These are phyloP conservation scores for Solenopsis invicta DNA, from an alignment of 1,140 invertebrate species.

Conservation along the genomic window DNA sequence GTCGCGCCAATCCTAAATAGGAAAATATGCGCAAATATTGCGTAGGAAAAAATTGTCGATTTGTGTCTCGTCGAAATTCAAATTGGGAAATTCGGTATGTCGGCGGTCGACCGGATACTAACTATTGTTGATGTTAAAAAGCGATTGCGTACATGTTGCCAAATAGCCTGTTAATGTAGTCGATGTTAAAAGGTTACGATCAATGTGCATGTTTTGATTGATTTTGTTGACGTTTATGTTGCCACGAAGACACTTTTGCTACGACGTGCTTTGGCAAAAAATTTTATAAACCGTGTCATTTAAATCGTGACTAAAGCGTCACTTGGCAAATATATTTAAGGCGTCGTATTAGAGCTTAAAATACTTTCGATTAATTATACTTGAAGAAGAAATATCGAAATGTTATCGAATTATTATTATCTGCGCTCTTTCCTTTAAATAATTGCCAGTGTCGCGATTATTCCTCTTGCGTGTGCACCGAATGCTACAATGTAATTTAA, in stretches of 20 bases:
- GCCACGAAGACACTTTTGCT: background rate
- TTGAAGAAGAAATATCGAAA: background rate
- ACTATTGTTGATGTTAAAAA: background rate
- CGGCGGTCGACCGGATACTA: background rate
- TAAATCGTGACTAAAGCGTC: background rate
- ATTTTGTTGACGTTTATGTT: constrained; percentile 8
- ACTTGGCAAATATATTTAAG: background rate
- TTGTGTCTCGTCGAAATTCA: background rate
- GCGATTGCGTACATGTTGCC: background rate
- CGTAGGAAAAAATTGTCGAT: background rate
- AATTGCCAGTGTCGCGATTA: background rate
- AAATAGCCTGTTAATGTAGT: background rate
- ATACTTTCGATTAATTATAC: background rate
- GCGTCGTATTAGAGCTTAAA: background rate
- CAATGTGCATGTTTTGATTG: background rate
- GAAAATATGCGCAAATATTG: background rate
- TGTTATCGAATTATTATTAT: background rate
- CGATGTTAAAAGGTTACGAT: constrained; percentile 6
- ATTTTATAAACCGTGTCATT: background rate
- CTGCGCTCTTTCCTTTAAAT: background rate
- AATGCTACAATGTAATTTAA: background rate
- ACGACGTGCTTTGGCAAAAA: background rate
- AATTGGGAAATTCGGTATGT: background rate
- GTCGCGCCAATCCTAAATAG: background rate
- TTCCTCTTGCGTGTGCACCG: background rate